These are phyloP conservation scores for Stercorarius parasiticus DNA, from an alignment of 2,113 vertebrate genomes.

Conservation along the genomic window DNA sequence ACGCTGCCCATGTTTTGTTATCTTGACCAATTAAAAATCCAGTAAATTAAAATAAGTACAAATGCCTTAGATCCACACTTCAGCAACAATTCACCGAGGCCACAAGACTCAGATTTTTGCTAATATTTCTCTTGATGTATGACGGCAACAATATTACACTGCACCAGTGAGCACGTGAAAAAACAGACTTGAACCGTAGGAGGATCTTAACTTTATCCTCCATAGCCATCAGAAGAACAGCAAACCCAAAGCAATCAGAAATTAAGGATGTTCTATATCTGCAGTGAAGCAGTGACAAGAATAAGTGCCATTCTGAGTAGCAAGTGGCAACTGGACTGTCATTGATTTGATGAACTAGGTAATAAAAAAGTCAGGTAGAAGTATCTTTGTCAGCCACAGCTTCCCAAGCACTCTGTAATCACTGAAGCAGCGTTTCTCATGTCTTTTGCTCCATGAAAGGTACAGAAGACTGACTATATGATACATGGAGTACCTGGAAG, in stretches of 20 bases:
- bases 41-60: neutral
- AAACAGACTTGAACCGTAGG: neutral
- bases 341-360: neutral
- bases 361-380: neutral
- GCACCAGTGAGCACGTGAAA: neutral
- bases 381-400: neutral
- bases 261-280: neutral
- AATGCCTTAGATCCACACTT: neutral
- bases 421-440: neutral
- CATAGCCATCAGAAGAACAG: neutral
- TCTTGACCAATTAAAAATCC: neutral
- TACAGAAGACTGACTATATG: rapidly evolving
- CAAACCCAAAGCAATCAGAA: neutral
- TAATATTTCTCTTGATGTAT: neutral
- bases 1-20: neutral
- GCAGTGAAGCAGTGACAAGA: neutral
- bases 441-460: neutral
- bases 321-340: neutral
- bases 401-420: neutral
- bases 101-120: neutral
- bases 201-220: neutral
- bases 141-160: neutral
- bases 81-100: neutral
- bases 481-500: neutral
- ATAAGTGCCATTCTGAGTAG: neutral